These are phyloP conservation scores for Dinomys branickii DNA, from an alignment of 2,113 vertebrate genomes.

Conservation along the genomic window DNA sequence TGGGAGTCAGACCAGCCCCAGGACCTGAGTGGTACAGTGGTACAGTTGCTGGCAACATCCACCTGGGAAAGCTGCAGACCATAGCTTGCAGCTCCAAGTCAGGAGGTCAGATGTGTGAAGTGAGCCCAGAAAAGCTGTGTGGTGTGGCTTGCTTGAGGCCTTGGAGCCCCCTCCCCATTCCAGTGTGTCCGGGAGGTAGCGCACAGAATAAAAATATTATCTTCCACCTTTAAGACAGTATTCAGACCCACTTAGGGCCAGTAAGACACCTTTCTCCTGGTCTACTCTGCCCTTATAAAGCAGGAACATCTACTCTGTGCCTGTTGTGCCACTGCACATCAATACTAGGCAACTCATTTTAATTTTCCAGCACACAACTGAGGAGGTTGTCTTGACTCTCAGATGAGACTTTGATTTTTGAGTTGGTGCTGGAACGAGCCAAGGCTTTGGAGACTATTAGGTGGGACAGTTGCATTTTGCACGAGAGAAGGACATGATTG, in stretches of 20 bases:
- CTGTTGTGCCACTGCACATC: neutral
- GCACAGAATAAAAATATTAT: neutral
- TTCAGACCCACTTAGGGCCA: neutral
- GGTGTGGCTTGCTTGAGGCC: too few relatives aligned
- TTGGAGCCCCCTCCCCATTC: neutral
- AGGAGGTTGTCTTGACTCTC: neutral
- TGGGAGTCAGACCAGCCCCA: neutral
- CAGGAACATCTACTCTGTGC: too few relatives aligned
- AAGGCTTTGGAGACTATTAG: neutral
- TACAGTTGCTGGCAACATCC: neutral
- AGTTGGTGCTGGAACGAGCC: neutral
- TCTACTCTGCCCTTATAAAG: neutral
- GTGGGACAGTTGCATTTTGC: neutral
- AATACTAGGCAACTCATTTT: neutral
- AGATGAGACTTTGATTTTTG: neutral
- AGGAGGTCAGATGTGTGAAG: neutral
- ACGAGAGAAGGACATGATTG: neutral
- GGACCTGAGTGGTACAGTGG: neutral
- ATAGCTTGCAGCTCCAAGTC: neutral
- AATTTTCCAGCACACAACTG: neutral
- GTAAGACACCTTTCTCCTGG: neutral
- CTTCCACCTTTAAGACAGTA: neutral
- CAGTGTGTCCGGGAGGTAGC: too few relatives aligned
- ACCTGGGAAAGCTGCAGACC: too few relatives aligned
- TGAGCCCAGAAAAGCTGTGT: neutral